Conservation (phyloP, 1,140 invertebrate genomes). For the Apis laboriosa region DNA sequence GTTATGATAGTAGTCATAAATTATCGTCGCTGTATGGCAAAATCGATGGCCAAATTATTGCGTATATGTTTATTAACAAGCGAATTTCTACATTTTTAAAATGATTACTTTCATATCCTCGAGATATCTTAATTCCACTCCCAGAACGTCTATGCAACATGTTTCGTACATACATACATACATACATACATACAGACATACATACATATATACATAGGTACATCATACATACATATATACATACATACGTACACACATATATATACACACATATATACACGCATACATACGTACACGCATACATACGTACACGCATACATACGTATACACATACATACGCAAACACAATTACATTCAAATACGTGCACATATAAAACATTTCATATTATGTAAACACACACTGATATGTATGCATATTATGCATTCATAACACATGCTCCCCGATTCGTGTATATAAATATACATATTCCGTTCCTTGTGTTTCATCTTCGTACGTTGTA, state of each 20-base stretch:
- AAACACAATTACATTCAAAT: constrained; percentile 16
- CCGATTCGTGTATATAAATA: constrained; percentile 51
- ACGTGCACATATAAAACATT: background rate
- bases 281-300: constrained; percentile 32
- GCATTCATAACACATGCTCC: constrained; percentile 36
- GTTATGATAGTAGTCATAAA: constrained; percentile 8
- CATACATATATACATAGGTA: constrained; percentile 19
- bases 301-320: constrained; percentile 15
- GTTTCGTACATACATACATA: constrained; percentile 64
- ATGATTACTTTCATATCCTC: constrained; percentile 27
- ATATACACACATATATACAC: background rate
- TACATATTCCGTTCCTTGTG: constrained; percentile 58
- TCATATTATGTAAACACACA: constrained; percentile 3
- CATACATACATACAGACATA: background rate
- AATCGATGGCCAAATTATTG: constrained; percentile 34
- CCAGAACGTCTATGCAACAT: constrained; percentile 50
- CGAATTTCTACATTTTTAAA: constrained; percentile 54
- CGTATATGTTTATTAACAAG: constrained; percentile 36
- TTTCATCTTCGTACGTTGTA: constrained; percentile 63
- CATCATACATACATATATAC: background rate
- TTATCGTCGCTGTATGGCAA: constrained; percentile 12
- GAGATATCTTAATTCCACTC: constrained; percentile 43
- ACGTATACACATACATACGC: constrained; percentile 2
- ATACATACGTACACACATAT: constrained; percentile 27
- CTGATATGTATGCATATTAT: constrained; percentile 33